Conservation (phyloP, 1,140 invertebrate genomes). For the Vanessa atalanta region DNA sequence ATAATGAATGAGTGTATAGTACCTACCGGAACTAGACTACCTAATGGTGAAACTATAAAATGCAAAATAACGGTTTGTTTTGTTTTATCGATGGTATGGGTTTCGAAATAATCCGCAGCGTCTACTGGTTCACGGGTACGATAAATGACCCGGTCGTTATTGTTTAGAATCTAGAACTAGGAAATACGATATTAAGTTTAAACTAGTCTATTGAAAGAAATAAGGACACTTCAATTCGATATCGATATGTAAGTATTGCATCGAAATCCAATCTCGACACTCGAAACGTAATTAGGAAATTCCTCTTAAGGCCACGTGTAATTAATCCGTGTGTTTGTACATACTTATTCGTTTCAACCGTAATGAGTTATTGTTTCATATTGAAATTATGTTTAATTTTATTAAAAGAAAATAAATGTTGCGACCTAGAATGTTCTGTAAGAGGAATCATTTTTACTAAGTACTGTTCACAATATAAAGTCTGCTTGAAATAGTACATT, state of each 20-base stretch:
- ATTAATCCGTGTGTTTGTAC: constrained; percentile 21
- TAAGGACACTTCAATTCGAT: constrained; percentile 15
- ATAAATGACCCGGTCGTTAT: neutral
- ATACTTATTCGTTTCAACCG: neutral
- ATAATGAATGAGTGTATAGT: no score
- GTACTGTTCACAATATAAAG: no score
- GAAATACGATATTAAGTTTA: constrained; percentile 35
- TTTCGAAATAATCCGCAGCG: constrained; percentile 8
- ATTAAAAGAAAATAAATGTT: no score
- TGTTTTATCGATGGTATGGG: neutral
- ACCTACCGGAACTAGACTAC: no score
- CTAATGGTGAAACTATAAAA: no score
- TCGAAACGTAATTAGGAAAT: constrained; percentile 37
- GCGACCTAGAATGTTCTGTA: no score
- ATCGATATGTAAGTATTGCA: constrained; percentile 36
- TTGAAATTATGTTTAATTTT: neutral
- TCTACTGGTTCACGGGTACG: constrained; percentile 1
- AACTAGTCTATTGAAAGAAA: constrained; percentile 31
- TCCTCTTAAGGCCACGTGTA: constrained; percentile 33
- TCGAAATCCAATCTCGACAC: constrained; percentile 37
- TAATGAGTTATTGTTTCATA: neutral
- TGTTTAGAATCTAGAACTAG: constrained; percentile 11
- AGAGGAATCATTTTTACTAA: no score
- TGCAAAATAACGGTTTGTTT: no score
- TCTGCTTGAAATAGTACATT: neutral